Conservation (phyloP, 2,113 vertebrate genomes). For the Scatophagus argus region DNA sequence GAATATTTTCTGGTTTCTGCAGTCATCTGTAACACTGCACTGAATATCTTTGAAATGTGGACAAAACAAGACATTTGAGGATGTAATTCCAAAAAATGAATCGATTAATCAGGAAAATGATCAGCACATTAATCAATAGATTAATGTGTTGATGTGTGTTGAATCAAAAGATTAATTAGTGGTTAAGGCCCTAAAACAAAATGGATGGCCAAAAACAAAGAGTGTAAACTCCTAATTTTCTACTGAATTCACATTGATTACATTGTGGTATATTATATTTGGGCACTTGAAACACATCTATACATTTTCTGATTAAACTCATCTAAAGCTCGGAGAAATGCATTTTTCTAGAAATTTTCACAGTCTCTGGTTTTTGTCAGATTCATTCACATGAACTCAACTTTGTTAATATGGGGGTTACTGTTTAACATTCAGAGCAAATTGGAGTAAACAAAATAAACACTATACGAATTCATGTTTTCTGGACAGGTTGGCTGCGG, state of each 20-base stretch:
- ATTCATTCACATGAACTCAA: constrained; percentile 1
- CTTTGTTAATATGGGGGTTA: not conserved
- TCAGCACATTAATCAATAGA: no score
- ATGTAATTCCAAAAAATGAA: no score
- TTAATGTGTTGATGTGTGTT: no score
- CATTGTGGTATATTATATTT: not conserved
- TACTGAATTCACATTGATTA: not conserved
- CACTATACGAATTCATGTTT: constrained; percentile 12
- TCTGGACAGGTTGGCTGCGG: constrained; percentile 95
- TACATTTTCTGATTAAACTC: not conserved
- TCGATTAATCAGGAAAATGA: no score
- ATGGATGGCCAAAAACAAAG: not conserved
- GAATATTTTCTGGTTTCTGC: no score
- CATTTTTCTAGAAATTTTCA: not conserved
- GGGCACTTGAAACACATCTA: not conserved
- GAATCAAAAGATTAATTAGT: no score
- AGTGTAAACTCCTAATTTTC: not conserved
- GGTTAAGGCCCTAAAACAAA: no score
- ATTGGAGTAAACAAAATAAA: not conserved
- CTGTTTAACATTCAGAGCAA: not conserved
- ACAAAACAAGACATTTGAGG: no score
- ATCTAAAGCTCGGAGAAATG: not conserved
- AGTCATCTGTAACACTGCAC: no score
- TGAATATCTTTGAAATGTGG: no score
- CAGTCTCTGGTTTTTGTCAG: not conserved